Base-by-base conservation (phyloP, 1,140 invertebrate species). In the Tetragnatha versicolor region DNA sequence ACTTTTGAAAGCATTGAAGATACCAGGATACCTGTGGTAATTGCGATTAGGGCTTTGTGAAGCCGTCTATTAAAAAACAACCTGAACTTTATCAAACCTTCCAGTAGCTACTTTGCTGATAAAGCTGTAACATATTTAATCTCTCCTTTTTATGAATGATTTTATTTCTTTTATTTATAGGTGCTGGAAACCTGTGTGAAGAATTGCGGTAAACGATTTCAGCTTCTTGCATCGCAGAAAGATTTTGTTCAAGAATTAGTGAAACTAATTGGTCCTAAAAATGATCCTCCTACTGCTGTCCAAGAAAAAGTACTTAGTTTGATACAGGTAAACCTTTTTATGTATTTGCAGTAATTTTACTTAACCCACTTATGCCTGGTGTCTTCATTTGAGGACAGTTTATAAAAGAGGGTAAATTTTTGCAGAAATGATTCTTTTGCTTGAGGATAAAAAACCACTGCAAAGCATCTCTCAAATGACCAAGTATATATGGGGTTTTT, bases 151-250 rank as follows among this genome's bases (percentile, higher is more conserved):
- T 27, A 22, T 39, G 27, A 9, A 25, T 65, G 17, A 10, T 55
- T 55, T 10, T 9, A n/a, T 55, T 55, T 55, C 17, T 7, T 51
- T 20, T 9, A 35, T 60, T 81, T 85, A 17, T 79, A 92, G 91
- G 89, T 93, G 66, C 88, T 99, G 80, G 98, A 99, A 87, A 97
- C 97, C 3, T 98, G 96, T 89, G 97, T 99, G 0, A 99, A 99
- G 87, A 99, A 99, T 87, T 99, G 97, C 89, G 94, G 95, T 12
- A 94, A 92, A 86, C 89, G 91, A 79, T 98, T 99, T 86, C 96
- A 99, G 86, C 85, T 93, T 4, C 88, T 97, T 42, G 93, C 94
- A 9, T 97, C 96, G 83, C 93, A 91, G 81, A 98, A 98, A 88
- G 97, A 99, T 85, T 99, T 99, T 85, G 92, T 97, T 81, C 92